A percentile compares a stretch with the other conserved stretches of the same genome.
These are phyloP conservation scores for Agelas oroides DNA, from an alignment of 37 sponge, comb jelly and placozoan genomes.

Conservation along the genomic window DNA sequence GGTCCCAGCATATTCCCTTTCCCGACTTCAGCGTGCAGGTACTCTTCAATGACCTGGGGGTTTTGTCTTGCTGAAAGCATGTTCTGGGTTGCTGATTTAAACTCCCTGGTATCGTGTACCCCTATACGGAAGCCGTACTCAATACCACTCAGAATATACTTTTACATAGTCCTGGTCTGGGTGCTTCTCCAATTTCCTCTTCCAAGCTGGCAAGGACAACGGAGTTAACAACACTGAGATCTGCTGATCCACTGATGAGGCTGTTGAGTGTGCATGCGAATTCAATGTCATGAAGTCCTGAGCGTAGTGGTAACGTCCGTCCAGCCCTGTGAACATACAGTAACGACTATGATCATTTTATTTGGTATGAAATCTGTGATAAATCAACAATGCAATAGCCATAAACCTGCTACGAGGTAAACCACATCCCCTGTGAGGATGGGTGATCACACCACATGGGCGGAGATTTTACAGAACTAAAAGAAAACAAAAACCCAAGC, in stretches of 20 bases:
- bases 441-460: no score
- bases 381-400: no score
- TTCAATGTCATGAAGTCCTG: conserved; percentile 1
- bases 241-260: not conserved
- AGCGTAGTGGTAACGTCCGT: conserved; percentile 3
- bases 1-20: conserved; percentile 28
- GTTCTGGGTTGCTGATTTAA: not conserved
- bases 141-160: conserved; percentile 13
- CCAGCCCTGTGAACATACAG: not conserved
- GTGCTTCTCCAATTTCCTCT: not conserved
- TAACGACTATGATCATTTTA: not conserved
- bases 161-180: conserved; percentile 22
- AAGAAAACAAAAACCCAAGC: no score
- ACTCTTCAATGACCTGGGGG: conserved; percentile 15
- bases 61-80: conserved; percentile 30
- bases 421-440: no score
- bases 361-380: no score
- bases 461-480: no score
- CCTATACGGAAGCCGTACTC: conserved; percentile 30
- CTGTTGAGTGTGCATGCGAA: not conserved
- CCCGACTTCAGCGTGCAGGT: not conserved
- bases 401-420: no score
- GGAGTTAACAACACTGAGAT: not conserved
- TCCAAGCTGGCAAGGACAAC: not conserved
- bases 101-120: no score